phyloP scores from a whole-genome alignment of 1,140 invertebrate genomes.

The Meloidogyne floridensis region DNA sequence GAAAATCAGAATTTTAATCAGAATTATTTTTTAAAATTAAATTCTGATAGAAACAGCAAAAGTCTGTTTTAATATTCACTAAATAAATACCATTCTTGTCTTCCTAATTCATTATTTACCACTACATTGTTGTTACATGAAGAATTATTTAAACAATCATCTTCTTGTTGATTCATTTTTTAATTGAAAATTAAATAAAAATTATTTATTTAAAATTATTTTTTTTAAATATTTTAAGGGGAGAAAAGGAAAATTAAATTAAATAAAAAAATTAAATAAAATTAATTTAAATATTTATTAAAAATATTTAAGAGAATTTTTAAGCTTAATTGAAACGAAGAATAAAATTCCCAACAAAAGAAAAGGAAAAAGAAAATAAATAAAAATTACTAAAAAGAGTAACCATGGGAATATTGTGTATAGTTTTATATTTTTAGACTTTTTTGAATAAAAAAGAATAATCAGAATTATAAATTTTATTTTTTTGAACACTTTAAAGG shows the following conservation, averaged over 20 bases:
- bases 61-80: too few relatives aligned
- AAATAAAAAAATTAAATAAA: too few relatives aligned
- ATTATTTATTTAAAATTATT: too few relatives aligned
- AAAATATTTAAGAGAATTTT: background rate
- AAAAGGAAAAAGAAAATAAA: background rate
- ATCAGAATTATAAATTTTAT: background rate
- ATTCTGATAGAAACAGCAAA: too few relatives aligned
- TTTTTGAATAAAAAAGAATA: background rate
- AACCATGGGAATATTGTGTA: background rate
- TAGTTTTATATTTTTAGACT: background rate
- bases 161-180: background rate
- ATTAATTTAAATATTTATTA: slow-evolving; percentile 6
- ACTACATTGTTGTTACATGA: background rate
- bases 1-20: too few relatives aligned
- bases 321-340: background rate
- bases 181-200: background rate
- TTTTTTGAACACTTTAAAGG: background rate
- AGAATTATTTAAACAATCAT: background rate
- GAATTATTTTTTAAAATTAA: too few relatives aligned
- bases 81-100: background rate
- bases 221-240: too few relatives aligned
- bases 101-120: slow-evolving; percentile 4
- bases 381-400: background rate
- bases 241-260: too few relatives aligned
- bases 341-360: background rate